Evolutionary conservation across 2,113 vertebrate genomes (phyloP).

Genomic region (Pongo pygmaeus): DNA sequence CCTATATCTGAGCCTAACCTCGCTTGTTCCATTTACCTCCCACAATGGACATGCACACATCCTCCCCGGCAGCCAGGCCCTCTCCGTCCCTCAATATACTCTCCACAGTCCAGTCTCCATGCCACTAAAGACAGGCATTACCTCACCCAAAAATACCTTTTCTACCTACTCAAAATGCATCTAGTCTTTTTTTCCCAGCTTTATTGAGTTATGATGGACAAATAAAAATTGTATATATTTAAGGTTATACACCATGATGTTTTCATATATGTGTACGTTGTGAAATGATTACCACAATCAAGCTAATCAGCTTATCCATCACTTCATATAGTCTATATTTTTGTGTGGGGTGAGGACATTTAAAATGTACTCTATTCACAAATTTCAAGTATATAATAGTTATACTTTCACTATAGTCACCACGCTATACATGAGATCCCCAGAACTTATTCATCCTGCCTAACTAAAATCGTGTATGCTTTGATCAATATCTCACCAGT

Average conservation of each 20-base stretch:
- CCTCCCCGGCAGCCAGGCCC: background rate
- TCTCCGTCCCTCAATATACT: too few relatives aligned
- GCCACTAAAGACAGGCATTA: accelerated
- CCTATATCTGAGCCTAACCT: background rate
- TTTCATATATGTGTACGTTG: background rate
- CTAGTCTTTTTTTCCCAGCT: background rate
- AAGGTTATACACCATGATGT: background rate
- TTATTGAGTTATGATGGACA: background rate
- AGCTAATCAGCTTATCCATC: background rate
- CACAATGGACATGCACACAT: accelerated
- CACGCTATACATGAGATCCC: background rate
- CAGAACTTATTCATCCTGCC: background rate
- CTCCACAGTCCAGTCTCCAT: background rate
- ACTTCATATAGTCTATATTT: background rate
- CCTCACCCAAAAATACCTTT: background rate
- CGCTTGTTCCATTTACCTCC: background rate
- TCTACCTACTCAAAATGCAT: background rate
- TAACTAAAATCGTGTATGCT: too few relatives aligned
- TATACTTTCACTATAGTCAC: background rate
- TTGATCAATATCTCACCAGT: background rate
- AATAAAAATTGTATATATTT: background rate
- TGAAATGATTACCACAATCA: background rate
- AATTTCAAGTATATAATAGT: background rate
- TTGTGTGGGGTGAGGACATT: background rate
- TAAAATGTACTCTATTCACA: background rate